Conservation (phyloP, 2,888 invertebrate species). For the Dinocampus coccinellae region DNA sequence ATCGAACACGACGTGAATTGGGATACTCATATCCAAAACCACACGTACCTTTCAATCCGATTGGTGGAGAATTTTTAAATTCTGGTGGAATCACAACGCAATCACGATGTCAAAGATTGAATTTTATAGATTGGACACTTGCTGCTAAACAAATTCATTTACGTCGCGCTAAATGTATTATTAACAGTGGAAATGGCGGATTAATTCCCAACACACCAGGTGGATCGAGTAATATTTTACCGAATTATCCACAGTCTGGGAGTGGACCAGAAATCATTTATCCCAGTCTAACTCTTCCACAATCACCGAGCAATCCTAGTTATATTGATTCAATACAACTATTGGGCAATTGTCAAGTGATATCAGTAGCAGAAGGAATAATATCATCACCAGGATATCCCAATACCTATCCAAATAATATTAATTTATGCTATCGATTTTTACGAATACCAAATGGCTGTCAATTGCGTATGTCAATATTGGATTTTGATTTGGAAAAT, state of each 20-base stretch:
- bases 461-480: conserved; percentile 64
- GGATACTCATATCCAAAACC: conserved; percentile 55
- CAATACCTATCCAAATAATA: conserved; percentile 66
- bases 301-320: conserved; percentile 18
- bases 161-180: conserved; percentile 48
- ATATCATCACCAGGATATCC: conserved; percentile 70
- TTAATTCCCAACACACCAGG: conserved; percentile 7
- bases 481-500: conserved; percentile 69
- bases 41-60: conserved; percentile 34
- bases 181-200: conserved; percentile 24
- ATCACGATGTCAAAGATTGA: conserved; percentile 49
- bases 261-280: neutral
- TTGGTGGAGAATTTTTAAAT: conserved; percentile 7
- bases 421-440: conserved; percentile 70
- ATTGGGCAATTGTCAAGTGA: conserved; percentile 57
- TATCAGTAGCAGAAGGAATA: conserved; percentile 63
- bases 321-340: conserved; percentile 10
- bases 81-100: conserved; percentile 30
- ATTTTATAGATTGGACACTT: conserved; percentile 56
- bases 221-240: neutral
- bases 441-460: conserved; percentile 67
- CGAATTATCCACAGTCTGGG: neutral
- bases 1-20: conserved; percentile 44
- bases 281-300: neutral
- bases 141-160: conserved; percentile 55